Base-by-base conservation (phyloP, 2,888 invertebrate species). In the Netelia melanura region DNA sequence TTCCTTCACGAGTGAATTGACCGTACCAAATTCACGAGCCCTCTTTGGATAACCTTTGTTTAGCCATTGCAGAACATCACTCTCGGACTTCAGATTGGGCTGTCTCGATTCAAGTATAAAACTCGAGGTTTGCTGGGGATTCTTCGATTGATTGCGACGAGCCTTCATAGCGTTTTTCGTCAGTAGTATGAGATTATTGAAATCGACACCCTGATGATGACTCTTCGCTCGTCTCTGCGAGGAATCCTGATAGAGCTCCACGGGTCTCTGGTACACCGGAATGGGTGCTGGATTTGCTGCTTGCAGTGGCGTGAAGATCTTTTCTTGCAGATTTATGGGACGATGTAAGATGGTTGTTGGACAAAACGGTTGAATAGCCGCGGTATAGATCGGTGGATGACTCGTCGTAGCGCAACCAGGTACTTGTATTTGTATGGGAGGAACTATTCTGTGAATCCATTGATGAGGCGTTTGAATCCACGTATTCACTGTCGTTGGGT, bases 131-230 rank as follows among this genome's bases (percentile, higher is more conserved):
- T 84, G 85, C 17, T 85, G 86, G 0, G 85, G 84, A 54, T 86
- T 89, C 54, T 91, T 93, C 30, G 91, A 86, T 52, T 91, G 91
- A 44, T 88, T 89, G 0, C 92, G 87, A 30, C 90, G 86, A 5
- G 90, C 89, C 78, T 91, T 92, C 90, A 91, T 90, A 0, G 91
- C 92, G 70, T 87, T 93, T 62, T 92, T 93, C 6, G 93, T 93
- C 67, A 93, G 61, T 0, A 93, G 76, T 76, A 93, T 93, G 5
- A 93, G 85, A 86, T 93, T 93, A 58, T 91, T 93, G 61, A 92
- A 93, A 81, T 93, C 93, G 1, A 92, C 93, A 0, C 93, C 93
- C 43, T 92, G 92, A 54, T 65, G 71, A 38, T 84, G 90, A 74
- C 56, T 81, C 65, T 91, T 92, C 8, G 88, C 85, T 0, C 91